Base-by-base conservation (phyloP, 2,113 vertebrate genomes). In the Entosphenus tridentatus region DNA sequence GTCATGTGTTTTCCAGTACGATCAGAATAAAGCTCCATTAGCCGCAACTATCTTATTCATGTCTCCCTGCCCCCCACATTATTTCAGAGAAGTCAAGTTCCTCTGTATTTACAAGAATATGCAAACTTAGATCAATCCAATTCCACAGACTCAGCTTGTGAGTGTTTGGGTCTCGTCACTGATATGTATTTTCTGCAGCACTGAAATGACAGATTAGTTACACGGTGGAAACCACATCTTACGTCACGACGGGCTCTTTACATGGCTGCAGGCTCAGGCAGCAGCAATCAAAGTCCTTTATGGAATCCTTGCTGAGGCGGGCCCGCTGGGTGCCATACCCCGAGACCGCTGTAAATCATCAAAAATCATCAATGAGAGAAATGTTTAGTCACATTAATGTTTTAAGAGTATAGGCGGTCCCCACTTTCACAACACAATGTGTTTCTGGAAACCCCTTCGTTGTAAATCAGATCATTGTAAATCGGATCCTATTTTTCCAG, bases 241-340 rank as follows among this genome's bases (percentile, higher is more conserved):
- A 75, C 87, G 87, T 92, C 57, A 91, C 75, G 1, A 89, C 84
- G 1, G 88, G 88, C 69, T 86, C 78, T 14, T 82, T 81, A 73
- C 88, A 92, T 5, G 87, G 83, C 76, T 92, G 88, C 72, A 92
- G 76, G 1, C 87, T 90, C 3, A 92, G 81, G 57, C 84, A 89
- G 73, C 88, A 92, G 75, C 88, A 92, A 75, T 92, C 88, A 4
- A 91, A 92, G 75, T 92, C 88, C 75, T 92, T 92, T 59, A 92
- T 83, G 0, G 88, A 86, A 14, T 92, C 88, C 73, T 85, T 86
- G 56, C 88, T 88, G 73, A 92, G 77, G 4, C 88, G 82, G 9
- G 90, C 79, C 71, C 83, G 86, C 78, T 91, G 88, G 6, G 88
- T 92, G 3, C 88, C 88, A 0, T 92, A 92, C 69, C 88, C 87